Percentiles rank a stretch among this genome's conserved stretches.
phyloP scores from a whole-genome alignment of 2,888 invertebrate species.

The Eupithecia subumbrata region DNA sequence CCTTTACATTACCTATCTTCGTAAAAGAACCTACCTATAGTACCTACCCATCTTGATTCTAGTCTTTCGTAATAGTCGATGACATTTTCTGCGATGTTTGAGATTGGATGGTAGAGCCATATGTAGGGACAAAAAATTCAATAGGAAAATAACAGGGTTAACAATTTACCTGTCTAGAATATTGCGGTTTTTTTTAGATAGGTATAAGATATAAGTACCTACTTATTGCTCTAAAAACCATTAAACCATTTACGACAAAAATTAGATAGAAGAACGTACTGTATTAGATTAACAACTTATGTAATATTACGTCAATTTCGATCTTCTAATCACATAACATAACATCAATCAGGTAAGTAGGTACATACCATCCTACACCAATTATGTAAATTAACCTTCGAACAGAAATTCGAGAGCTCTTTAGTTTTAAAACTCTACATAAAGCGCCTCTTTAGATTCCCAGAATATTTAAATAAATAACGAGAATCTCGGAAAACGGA shows the following conservation, averaged over 20 bases:
- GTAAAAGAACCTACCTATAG: not conserved
- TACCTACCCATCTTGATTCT: not conserved
- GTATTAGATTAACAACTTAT: too few species aligned
- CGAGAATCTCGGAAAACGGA: too few species aligned
- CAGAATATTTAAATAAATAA: not conserved
- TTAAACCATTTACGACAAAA: too few species aligned
- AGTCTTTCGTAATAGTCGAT: not conserved
- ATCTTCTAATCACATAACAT: not conserved
- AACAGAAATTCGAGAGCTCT: not conserved
- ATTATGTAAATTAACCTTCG: not conserved
- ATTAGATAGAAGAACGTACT: too few species aligned
- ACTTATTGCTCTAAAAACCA: too few species aligned
- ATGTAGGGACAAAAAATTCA: not conserved
- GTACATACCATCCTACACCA: not conserved
- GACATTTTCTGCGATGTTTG: slow-evolving; percentile 4
- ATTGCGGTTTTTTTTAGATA: too few species aligned
- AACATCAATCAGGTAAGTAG: not conserved
- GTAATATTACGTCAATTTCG: too few species aligned
- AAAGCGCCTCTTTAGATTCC: not conserved
- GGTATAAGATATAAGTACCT: too few species aligned
- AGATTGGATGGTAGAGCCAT: not conserved
- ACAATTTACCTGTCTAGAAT: too few species aligned
- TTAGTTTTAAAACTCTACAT: not conserved
- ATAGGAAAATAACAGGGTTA: not conserved
- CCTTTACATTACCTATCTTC: slow-evolving; percentile 45